Base-by-base conservation (phyloP, 2,888 invertebrate genomes). In the Autographa gamma region DNA sequence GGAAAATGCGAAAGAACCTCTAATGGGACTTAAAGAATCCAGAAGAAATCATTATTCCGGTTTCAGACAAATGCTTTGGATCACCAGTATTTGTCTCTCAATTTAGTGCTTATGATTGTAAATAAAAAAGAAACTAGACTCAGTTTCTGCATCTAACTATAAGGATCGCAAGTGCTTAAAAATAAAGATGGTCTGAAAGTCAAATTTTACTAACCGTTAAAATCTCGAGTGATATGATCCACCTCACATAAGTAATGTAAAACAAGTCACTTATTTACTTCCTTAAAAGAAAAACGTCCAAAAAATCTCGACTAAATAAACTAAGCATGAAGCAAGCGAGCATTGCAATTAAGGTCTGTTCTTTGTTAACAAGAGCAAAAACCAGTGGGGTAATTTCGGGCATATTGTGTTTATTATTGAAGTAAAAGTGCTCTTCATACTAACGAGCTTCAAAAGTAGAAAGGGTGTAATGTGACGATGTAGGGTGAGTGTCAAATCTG, bases 401-500 rank as follows among this genome's bases (percentile, higher is more conserved):
- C n/a, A 48, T 48, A 48, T n/a, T 48, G 48, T 52, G 52, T 9
- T 54, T 9, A 54, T 19, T 16, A 32, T 4, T 25, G 25, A 19
- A 3, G 14, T 32, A 58, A 80, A 87, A 88, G 85, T 82, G 67
- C 38, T 48, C 60, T 90, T 81, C 86, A 89, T 61, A 83, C 72
- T 70, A 67, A 8, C 38, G n/a, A 85, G 66, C 87, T 69, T 83
- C 73, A 85, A 87, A 89, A 87, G 74, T 83, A 81, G 72, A 82
- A 88, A 87, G 84, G 89, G 88, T 89, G 86, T 91, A 90, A 91
- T 89, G 88, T 90, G 89, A 89, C 90, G 86, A 90, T 90, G 90
- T 89, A 89, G 90, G 87, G 86, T 82, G 88, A 90, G 90, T 92
- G 92, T 92, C 92, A 92, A 93, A 92, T 91, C 89, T 89, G 90